These are phyloP conservation scores for Xyrauchen texanus DNA, from an alignment of 2,113 vertebrate genomes.

Conservation along the genomic window DNA sequence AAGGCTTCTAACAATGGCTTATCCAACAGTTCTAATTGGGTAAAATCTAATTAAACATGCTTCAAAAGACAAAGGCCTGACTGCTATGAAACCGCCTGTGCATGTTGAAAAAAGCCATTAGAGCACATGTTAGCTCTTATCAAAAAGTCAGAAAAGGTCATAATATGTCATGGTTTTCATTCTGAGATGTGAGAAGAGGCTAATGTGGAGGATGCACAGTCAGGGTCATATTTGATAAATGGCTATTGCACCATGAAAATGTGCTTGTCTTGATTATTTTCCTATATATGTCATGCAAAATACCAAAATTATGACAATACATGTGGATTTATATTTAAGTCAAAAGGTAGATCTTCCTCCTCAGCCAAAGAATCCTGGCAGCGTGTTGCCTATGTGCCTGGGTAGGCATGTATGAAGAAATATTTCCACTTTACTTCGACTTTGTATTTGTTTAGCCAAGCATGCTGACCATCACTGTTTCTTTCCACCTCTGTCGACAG, in stretches of 20 bases:
- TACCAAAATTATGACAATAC: constrained; percentile 1
- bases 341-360: background rate
- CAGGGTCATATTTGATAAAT: constrained; percentile 7
- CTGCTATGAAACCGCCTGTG: constrained; percentile 18
- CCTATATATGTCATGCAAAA: background rate
- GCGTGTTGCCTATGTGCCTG: background rate
- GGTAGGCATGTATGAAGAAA: background rate
- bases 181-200: background rate
- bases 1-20: constrained; percentile 36
- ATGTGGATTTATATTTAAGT: constrained; percentile 3
- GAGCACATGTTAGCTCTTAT: constrained; percentile 35
- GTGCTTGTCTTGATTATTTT: constrained; percentile 6
- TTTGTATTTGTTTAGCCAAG: constrained; percentile 22
- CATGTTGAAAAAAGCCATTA: constrained; percentile 38
- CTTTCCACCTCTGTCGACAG: constrained; percentile 53
- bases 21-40: constrained; percentile 41
- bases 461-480: constrained; percentile 4
- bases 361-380: background rate
- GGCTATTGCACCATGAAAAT: background rate
- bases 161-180: constrained; percentile 43
- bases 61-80: constrained; percentile 39
- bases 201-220: constrained; percentile 7
- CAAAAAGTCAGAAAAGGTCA: constrained; percentile 48
- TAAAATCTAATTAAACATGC: constrained; percentile 49
- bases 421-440: background rate